phyloP scores from a whole-genome alignment of 1,140 invertebrate species.

The Ceratosolen solmsi region DNA sequence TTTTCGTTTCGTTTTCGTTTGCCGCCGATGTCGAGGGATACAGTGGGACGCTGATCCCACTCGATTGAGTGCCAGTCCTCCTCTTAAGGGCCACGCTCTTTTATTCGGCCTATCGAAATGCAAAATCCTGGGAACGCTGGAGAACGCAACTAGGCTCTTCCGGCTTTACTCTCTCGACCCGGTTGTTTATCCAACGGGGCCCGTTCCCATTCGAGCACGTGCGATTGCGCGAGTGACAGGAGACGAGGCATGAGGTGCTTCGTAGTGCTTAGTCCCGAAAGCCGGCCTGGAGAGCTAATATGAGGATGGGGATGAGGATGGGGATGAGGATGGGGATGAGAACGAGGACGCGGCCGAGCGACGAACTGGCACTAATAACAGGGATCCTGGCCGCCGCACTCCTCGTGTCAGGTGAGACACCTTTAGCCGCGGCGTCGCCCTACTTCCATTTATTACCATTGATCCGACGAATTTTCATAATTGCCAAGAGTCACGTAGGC shows the following conservation, averaged over 20 bases:
- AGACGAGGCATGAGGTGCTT: slow-evolving; percentile 8
- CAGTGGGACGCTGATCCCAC: background rate
- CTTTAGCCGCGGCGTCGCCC: too few species aligned
- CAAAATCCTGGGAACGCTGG: too few species aligned
- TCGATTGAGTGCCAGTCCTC: background rate
- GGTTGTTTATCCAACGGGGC: background rate
- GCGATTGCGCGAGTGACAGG: background rate
- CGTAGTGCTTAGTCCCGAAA: background rate
- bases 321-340: background rate
- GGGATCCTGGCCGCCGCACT: background rate
- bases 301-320: too few species aligned
- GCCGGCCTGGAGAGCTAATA: background rate
- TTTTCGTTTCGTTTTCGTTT: slow-evolving; percentile 53
- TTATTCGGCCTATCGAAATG: too few species aligned
- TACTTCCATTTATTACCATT: background rate
- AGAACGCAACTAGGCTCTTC: too few species aligned
- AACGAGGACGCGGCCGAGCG: background rate
- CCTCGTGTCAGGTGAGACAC: background rate
- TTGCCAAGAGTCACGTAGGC: too few species aligned
- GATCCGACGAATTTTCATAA: too few species aligned
- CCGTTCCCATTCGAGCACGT: too few species aligned
- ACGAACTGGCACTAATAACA: background rate
- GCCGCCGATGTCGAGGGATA: background rate
- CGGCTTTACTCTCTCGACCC: background rate
- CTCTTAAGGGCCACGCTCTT: background rate